Base-by-base conservation (phyloP, 2,113 vertebrate species). In the Ptychochromis oligacanthus region DNA sequence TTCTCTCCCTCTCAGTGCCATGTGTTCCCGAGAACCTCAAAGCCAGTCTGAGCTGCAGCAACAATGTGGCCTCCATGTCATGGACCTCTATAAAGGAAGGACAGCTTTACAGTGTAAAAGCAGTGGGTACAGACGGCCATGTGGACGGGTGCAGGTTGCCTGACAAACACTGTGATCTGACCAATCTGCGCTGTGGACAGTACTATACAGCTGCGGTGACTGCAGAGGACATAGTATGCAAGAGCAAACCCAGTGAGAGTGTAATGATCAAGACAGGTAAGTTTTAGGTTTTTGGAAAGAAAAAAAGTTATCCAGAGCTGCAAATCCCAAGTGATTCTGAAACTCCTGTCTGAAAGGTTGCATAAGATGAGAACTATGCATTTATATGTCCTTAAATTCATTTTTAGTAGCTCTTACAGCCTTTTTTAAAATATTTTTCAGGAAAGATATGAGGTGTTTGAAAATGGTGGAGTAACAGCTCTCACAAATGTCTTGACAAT, bases 201-300 rank as follows among this genome's bases (percentile, higher is more conserved):
- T 17, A 81, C 11, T 96, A 96, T 80, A 94, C 80, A 1, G 92
- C 93, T 2, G 88, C 90, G 1, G 92, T 96, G 60, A 87, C 67
- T 1, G 95, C 94, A 2, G 87, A 90, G 20, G 85, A 96, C 90
- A 88, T 80, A 1, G 78, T 70, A 26, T 96, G 96, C 76, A 40
- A 2, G 55, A 96, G 95, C 85, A 31, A 58, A 31, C 83, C 81
- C 1, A 96, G 95, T 57, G 38, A 88, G 5, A 80, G 85, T 2
- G 90, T 94, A 28, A 57, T 13, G 0, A 82, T 96, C 83, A 94
- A 76, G 83, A 95, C 95, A 31, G 95, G 96, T 96, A 86, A 49
- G 8, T 22, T 20, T 49, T 28, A 20, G 28, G 11, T 70, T 70
- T 70, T 43, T 54, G 18, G 20, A 24, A 49, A n/a, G 65, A 70